Evolutionary conservation across 2,113 vertebrate species (phyloP).

Genomic region (Anser brachyrhynchus): DNA sequence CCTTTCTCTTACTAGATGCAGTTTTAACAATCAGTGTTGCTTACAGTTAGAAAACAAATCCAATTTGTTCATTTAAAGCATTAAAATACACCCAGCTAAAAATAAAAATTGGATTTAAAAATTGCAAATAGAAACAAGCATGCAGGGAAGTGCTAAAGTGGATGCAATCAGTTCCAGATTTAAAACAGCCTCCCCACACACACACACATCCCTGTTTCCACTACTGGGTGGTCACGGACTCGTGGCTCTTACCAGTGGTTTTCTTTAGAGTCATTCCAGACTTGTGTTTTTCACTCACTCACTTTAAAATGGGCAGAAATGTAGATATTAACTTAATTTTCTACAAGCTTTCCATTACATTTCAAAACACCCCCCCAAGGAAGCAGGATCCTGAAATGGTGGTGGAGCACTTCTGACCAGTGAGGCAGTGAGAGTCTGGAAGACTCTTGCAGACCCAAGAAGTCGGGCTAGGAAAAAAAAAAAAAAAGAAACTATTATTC

Average conservation of each 20-base stretch:
- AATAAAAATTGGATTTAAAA: constrained; percentile 34
- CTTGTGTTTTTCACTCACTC: constrained; percentile 49
- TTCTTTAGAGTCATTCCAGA: constrained; percentile 45
- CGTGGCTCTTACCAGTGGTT: constrained; percentile 11
- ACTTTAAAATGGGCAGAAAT: constrained; percentile 45
- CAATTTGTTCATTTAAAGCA: not conserved
- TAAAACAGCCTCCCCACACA: not conserved
- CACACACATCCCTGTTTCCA: not conserved
- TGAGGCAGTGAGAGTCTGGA: not conserved
- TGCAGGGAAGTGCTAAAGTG: constrained; percentile 14
- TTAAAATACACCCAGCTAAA: constrained; percentile 28
- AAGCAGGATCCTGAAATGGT: constrained; percentile 9
- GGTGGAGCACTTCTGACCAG: not conserved
- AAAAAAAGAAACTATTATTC: not conserved
- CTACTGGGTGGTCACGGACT: constrained; percentile 48
- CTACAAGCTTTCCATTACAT: not conserved
- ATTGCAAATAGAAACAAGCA: constrained; percentile 6
- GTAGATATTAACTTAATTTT: constrained; percentile 50
- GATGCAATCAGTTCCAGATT: constrained; percentile 47
- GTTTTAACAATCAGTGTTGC: not conserved
- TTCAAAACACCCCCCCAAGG: not conserved
- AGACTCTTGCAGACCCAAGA: not conserved
- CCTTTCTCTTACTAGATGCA: not conserved
- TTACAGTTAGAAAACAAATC: not conserved
- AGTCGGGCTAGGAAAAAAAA: not conserved